Evolutionary conservation across 2,888 invertebrate species (phyloP).

Genomic region (Drosophila prostipennis): DNA sequence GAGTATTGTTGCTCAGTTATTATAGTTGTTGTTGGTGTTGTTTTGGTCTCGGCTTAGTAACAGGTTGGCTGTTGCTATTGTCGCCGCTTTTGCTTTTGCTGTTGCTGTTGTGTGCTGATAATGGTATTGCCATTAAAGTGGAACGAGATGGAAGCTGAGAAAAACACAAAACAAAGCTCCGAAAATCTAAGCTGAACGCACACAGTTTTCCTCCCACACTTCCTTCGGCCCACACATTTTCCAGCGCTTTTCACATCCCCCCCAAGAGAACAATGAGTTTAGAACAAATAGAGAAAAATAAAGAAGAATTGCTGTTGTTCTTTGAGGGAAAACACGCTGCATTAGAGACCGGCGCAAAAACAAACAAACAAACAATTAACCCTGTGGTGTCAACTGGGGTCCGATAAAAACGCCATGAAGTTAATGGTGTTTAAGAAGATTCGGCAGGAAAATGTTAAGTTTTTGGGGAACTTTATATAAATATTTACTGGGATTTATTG

Average conservation of each 20-base stretch:
- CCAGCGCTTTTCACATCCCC: neutral
- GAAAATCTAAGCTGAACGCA: conserved; percentile 11
- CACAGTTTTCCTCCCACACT: neutral
- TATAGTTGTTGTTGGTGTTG: neutral
- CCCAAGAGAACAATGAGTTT: conserved; percentile 27
- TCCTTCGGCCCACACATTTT: neutral
- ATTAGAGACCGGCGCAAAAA: conserved; percentile 40
- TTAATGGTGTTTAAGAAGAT: too few species aligned
- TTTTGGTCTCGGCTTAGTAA: conserved; percentile 9
- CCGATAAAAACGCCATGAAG: neutral
- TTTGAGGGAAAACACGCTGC: conserved; percentile 4
- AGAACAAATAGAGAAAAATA: conserved; percentile 30
- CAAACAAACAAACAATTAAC: conserved; percentile 60
- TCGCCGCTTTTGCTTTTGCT: conserved; percentile 7
- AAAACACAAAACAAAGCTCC: conserved; percentile 1
- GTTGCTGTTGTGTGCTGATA: conserved; percentile 44
- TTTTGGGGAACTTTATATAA: too few species aligned
- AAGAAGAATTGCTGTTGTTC: conserved; percentile 29
- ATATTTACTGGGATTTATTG: too few species aligned
- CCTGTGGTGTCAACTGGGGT: conserved; percentile 11
- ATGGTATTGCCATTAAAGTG: conserved; percentile 49
- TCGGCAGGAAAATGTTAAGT: neutral
- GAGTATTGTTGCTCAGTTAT: neutral
- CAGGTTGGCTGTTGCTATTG: conserved; percentile 26
- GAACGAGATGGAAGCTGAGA: neutral